Percentiles rank a stretch among this genome's conserved stretches.
These are phyloP conservation scores for Philopotamus ludificatus DNA, from an alignment of 1,140 invertebrate species.

Conservation along the genomic window DNA sequence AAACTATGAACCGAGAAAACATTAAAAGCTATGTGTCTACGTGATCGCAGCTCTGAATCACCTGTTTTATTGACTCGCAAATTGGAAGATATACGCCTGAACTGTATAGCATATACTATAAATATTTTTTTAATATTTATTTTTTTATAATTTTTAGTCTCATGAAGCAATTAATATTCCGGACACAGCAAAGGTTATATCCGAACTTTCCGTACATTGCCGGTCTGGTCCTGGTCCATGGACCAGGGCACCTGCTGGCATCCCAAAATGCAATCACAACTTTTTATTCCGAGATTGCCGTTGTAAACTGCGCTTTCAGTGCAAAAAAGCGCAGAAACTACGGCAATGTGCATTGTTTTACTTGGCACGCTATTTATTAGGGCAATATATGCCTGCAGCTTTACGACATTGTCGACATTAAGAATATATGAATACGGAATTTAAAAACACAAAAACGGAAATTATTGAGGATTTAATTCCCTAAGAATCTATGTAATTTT, in stretches of 20 bases:
- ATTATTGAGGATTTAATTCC: no score
- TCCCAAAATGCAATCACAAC: background rate
- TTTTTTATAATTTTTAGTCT: no score
- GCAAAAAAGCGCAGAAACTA: background rate
- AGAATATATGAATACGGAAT: background rate
- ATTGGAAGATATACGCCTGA: background rate
- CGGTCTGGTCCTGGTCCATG: background rate
- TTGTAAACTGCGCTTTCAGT: background rate
- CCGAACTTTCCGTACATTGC: no score
- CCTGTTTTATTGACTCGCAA: background rate
- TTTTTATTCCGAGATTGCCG: background rate
- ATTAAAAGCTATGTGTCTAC: no score
- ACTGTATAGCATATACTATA: background rate
- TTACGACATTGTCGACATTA: background rate
- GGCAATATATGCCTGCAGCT: background rate
- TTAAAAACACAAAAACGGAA: no score
- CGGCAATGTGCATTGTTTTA: background rate
- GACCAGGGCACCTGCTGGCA: no score
- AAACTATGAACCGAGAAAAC: no score
- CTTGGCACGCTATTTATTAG: background rate
- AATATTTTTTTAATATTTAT: no score
- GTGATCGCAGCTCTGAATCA: no score
- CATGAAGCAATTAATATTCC: no score
- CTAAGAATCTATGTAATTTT: no score
- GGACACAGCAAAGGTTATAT: no score